Evolutionary conservation across 2,113 vertebrate species (phyloP).

Genomic region (Leptobrachium leishanense): DNA sequence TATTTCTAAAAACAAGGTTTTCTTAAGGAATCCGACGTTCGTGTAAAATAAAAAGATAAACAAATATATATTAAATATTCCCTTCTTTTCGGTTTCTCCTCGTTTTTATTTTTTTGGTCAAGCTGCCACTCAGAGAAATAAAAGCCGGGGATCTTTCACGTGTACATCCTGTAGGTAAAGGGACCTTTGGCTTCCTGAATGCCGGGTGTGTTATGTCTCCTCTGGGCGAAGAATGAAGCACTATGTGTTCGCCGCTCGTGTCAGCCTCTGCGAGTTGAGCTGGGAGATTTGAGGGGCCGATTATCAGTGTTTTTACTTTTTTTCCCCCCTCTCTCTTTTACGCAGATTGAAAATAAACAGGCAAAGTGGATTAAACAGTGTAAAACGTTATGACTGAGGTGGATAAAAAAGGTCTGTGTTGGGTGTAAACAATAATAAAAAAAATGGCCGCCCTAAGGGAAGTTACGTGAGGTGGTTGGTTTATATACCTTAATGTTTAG

Average conservation of each 20-base stretch:
- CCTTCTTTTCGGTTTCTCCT: neutral
- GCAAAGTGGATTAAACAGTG: too few species aligned
- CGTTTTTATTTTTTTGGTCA: neutral
- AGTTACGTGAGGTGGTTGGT: too few species aligned
- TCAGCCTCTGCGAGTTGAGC: constrained; percentile 2
- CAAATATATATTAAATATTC: neutral
- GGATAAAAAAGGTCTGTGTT: too few species aligned
- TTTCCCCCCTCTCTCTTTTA: neutral
- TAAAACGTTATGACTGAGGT: too few species aligned
- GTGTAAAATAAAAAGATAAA: too few species aligned
- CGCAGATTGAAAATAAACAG: neutral
- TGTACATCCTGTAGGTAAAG: constrained; percentile 12
- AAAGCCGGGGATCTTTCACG: constrained; percentile 8
- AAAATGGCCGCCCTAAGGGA: too few species aligned
- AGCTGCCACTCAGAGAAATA: neutral
- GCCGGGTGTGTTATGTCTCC: neutral
- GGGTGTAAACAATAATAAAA: too few species aligned
- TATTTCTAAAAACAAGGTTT: neutral
- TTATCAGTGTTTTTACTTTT: constrained; percentile 3
- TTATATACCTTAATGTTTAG: too few species aligned
- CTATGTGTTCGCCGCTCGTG: neutral
- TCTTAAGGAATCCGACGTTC: neutral
- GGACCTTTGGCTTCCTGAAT: neutral
- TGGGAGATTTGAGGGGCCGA: constrained; percentile 1
- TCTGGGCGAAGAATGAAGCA: neutral